Conservation (phyloP, 2,797 vertebrate genomes). For the Labeo calbasu region DNA sequence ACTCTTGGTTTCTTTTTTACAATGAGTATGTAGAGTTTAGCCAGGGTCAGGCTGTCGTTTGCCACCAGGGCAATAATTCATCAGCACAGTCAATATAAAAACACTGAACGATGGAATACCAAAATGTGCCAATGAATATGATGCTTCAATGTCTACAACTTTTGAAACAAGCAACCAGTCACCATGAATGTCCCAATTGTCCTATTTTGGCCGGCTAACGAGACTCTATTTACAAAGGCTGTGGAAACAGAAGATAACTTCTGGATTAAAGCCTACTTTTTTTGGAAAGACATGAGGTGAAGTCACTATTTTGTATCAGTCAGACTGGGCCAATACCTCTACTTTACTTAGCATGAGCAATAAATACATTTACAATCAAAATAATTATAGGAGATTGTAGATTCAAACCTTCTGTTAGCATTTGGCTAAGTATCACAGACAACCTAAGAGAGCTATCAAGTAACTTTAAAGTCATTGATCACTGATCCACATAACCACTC, state of each 20-base stretch:
- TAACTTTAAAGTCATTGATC: conserved; percentile 22
- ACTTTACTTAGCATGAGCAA: conserved; percentile 14
- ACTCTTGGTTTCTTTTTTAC: conserved; percentile 37
- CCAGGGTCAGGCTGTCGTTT: conserved; percentile 36
- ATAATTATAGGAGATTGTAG: conserved; percentile 5
- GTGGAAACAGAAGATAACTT: conserved; percentile 48
- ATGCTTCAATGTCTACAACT: conserved; percentile 3
- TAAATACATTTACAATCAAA: conserved; percentile 34
- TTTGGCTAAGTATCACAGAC: conserved; percentile 28
- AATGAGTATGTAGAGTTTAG: conserved; percentile 15
- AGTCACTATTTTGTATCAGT: conserved; percentile 35
- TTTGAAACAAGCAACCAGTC: conserved; percentile 37
- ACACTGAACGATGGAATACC: background rate
- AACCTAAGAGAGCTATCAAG: conserved; percentile 33
- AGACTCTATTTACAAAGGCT: conserved; percentile 25
- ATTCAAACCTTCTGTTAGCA: conserved; percentile 43
- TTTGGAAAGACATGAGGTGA: conserved; percentile 51
- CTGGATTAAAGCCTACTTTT: conserved; percentile 35
- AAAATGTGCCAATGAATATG: conserved; percentile 19
- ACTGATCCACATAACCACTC: conserved; percentile 34
- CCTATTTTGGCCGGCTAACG: conserved; percentile 20
- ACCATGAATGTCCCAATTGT: conserved; percentile 31
- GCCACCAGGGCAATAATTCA: conserved; percentile 27
- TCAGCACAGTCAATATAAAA: background rate
- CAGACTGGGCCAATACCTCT: conserved; percentile 16